Percentiles rank a stretch among this genome's conserved stretches.
Conservation (phyloP, 2,888 invertebrate species). For the Ectemnius continuus region DNA sequence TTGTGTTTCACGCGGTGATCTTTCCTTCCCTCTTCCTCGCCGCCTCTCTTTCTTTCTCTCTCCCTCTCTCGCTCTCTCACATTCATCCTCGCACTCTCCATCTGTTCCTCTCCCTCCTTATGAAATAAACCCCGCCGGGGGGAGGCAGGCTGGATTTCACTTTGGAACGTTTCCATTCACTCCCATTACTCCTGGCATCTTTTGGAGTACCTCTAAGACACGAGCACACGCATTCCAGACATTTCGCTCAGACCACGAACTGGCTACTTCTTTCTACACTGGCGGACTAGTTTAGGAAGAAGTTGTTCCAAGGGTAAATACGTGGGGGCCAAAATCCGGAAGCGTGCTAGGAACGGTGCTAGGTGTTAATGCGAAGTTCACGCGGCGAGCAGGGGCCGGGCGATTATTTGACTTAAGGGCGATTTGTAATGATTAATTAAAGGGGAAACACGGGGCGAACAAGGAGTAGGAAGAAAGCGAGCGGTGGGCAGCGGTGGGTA, state of each 20-base stretch:
- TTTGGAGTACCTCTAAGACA: neutral
- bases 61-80: constrained; percentile 19
- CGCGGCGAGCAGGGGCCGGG: constrained; percentile 7
- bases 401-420: constrained; percentile 26
- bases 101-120: constrained; percentile 8
- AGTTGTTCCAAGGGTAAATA: neutral
- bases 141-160: constrained; percentile 19
- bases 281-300: neutral
- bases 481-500: constrained; percentile 21
- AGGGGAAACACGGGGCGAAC: constrained; percentile 48
- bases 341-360: neutral
- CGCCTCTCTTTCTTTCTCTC: constrained; percentile 25
- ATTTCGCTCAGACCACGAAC: neutral
- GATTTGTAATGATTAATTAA: constrained; percentile 54
- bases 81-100: constrained; percentile 28
- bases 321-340: neutral
- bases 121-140: constrained; percentile 21
- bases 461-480: constrained; percentile 47
- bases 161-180: constrained; percentile 10
- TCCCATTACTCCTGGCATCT: constrained; percentile 3
- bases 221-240: neutral
- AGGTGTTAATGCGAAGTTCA: neutral
- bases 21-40: constrained; percentile 16
- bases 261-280: neutral
- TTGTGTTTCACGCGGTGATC: constrained; percentile 66